Conservation (phyloP, 2,113 vertebrate genomes). For the Scatophagus argus region DNA sequence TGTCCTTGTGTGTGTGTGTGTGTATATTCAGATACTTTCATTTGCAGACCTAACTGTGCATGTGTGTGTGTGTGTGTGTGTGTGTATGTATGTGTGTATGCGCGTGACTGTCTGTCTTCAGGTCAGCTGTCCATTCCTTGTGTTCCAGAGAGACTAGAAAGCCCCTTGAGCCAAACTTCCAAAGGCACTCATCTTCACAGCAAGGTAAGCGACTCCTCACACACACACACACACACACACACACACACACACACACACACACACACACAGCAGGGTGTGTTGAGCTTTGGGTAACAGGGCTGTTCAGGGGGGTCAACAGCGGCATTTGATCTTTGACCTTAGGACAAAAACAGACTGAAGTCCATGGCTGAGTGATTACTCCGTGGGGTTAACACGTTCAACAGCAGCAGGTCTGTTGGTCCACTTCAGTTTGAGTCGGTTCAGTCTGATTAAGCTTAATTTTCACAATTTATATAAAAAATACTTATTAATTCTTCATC, state of each 20-base stretch:
- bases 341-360: constrained; percentile 55
- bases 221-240: constrained; percentile 16
- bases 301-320: constrained; percentile 52
- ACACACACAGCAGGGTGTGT: constrained; percentile 6
- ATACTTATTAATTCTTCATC: neutral
- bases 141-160: constrained; percentile 58
- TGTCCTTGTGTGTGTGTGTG: neutral
- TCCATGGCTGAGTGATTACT: constrained; percentile 32
- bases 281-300: constrained; percentile 46
- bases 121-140: constrained; percentile 69
- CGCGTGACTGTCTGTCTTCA: constrained; percentile 54
- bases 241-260: constrained; percentile 17
- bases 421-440: neutral
- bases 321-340: constrained; percentile 65
- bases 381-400: constrained; percentile 32
- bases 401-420: constrained; percentile 12
- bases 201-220: constrained; percentile 67
- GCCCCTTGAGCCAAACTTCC: constrained; percentile 43
- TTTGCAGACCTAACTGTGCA: constrained; percentile 23
- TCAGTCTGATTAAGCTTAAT: neutral
- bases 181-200: constrained; percentile 37
- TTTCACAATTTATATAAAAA: neutral
- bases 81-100: constrained; percentile 49
- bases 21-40: constrained; percentile 29
- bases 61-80: constrained; percentile 32